phyloP scores from a whole-genome alignment of 2,888 invertebrate genomes.

The Philopedon plagiatum region DNA sequence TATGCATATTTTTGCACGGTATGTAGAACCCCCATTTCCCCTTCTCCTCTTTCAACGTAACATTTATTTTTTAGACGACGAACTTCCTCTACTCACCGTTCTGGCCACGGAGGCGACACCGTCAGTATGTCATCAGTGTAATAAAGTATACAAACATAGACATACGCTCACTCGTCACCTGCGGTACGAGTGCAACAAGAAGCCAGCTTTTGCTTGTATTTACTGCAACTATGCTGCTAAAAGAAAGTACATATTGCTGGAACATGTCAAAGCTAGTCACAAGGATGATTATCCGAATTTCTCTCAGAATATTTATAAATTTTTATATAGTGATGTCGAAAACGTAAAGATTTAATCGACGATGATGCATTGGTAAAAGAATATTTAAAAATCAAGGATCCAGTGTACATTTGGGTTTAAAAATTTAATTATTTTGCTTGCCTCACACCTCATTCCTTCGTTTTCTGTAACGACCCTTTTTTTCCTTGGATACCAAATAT shows the following conservation, averaged over 20 bases:
- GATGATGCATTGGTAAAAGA: no score
- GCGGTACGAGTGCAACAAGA: constrained; percentile 47
- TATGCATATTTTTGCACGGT: constrained; percentile 30
- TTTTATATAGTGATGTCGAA: constrained; percentile 39
- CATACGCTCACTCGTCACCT: constrained; percentile 46
- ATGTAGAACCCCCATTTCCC: neutral
- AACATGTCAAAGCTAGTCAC: constrained; percentile 42
- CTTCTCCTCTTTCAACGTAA: neutral
- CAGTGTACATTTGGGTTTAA: no score
- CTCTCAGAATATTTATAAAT: constrained; percentile 41
- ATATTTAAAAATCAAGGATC: no score
- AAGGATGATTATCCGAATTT: constrained; percentile 45
- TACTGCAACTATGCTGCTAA: constrained; percentile 61
- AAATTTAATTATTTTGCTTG: no score
- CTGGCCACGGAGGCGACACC: constrained; percentile 8
- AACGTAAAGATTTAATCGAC: constrained; percentile 1
- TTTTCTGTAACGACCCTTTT: no score
- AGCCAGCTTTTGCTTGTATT: constrained; percentile 54
- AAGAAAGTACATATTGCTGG: constrained; percentile 59
- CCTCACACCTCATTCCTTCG: no score
- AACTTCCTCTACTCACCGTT: constrained; percentile 7
- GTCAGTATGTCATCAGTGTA: constrained; percentile 45
- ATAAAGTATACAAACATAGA: constrained; percentile 47
- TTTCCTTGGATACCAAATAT: no score
- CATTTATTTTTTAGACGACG: constrained; percentile 13